Base-by-base conservation (phyloP, 92 coral and sea anemone species). In the Palythoa caribaeorum region DNA sequence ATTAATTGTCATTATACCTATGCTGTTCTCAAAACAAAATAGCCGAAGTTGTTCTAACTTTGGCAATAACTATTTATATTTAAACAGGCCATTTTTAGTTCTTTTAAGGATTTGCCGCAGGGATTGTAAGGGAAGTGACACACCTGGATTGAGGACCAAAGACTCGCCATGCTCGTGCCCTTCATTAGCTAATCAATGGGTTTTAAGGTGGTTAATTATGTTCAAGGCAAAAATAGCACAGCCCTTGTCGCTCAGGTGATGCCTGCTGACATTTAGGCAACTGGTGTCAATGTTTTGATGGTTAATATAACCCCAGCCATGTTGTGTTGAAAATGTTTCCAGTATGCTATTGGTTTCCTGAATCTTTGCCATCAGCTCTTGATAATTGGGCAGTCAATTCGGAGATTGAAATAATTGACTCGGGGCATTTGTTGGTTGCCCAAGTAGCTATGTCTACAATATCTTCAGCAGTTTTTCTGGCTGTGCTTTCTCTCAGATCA, bases 271-370 rank as follows among this genome's bases (percentile, higher is more conserved):
- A 21, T 69, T 83, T 28, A 83, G 17, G 37, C 59, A 53, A 51
- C 9, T 28, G 63, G 53, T 68, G 74, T 38, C 44, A 39, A 83
- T 66, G 76, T 65, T 83, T 60, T 28, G 59, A 54, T 83, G 87
- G 20, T 28, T 83, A 14, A 66, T 83, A 38, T 65, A 52, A 10
- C 92, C 89, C 28, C 28, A 28, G 28, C 28, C 28, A 79, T 89
- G 85, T n/a, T 89, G 89, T 35, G 53, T 65, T 68, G 79, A 66
- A 47, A 51, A 79, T 66, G 38, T 79, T 11, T 76, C 37, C 62
- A 73, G 48, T 9, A 55, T 60, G 44, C 47, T 14, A 38, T 87
- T 55, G 53, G 60, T 5, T 16, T 38, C 52, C 51, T 73, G 51
- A 39, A 78, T 52, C 36, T 69, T 88, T 38, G 73, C 76, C 50